These are phyloP conservation scores for Hypsibius dujardini DNA, from an alignment of 1,140 invertebrate species.

Conservation along the genomic window DNA sequence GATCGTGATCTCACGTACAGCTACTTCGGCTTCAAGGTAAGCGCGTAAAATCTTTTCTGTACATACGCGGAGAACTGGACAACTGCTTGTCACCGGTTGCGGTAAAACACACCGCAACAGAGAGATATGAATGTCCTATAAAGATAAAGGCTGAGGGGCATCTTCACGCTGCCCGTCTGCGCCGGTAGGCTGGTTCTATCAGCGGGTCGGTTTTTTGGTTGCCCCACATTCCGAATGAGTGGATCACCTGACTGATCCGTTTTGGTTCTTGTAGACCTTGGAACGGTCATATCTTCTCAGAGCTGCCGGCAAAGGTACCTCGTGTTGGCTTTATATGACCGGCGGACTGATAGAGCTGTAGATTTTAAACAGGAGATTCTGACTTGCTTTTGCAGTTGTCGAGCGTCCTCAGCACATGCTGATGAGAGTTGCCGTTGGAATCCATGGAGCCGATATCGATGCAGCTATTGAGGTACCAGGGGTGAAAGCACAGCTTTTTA, in stretches of 20 bases:
- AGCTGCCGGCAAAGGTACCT: slow-evolving; percentile 58
- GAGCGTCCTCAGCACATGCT: slow-evolving; percentile 96
- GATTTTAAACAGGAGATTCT: no score
- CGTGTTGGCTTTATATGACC: not conserved
- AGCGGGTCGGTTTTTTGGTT: slow-evolving; percentile 1
- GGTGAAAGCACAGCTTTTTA: no score
- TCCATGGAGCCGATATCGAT: slow-evolving; percentile 84
- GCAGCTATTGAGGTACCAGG: slow-evolving; percentile 56
- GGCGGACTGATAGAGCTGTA: no score
- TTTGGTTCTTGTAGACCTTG: slow-evolving; percentile 46
- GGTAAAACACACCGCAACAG: not conserved
- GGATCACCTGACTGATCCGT: no score
- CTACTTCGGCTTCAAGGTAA: slow-evolving; percentile 90
- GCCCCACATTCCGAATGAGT: slow-evolving; percentile 21
- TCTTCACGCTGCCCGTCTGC: slow-evolving; percentile 16
- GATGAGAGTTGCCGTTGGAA: slow-evolving; percentile 90
- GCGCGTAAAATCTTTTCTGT: not conserved
- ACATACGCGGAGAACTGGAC: not conserved
- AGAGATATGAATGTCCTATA: not conserved
- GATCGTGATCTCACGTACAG: slow-evolving; percentile 92
- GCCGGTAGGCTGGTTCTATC: slow-evolving; percentile 12
- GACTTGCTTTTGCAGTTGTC: slow-evolving; percentile 40
- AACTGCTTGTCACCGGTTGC: slow-evolving; percentile 18
- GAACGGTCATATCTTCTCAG: slow-evolving; percentile 87
- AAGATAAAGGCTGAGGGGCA: not conserved